Evolutionary conservation across 2,888 invertebrate species (phyloP), one percentile per base, ranked within the genome.

Genomic region (Germaria angustata): DNA sequence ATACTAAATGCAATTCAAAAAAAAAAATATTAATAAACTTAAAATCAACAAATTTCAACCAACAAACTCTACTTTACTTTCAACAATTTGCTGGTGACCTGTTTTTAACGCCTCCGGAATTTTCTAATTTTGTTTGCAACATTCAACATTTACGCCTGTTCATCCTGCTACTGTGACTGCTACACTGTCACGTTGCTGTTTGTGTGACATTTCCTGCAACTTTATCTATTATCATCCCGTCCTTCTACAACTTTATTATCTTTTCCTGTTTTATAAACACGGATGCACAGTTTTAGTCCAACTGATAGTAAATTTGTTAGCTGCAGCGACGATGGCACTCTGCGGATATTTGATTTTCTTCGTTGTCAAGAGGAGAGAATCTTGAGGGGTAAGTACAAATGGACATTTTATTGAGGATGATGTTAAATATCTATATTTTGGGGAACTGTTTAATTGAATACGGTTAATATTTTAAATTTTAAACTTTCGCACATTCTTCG

Each of bases 291-390:
- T 94, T 99, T 99, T 94, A 98, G 99, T 93, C 99, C 99, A 72
- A 96, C 97, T 90, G 99, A 99, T 93, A 95, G 95, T 90, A 99
- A 99, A 93, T 97, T 99, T 93, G 99, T 98, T 32, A 98, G 99
- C 79, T 99, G 99, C 93, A 99, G 99, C 81, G 99, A 99, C 92
- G 99, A 99, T 92, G 99, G 99, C 86, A 99, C 99, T 17, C 94
- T 99, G 84, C 94, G 99, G 88, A 96, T 99, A 89, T 99, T 99
- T 97, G 99, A 99, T 92, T 99, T 99, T 93, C 95, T 97, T 90
- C 95, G 97, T 87, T 97, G 97, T 91, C 95, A 96, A 90, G 99
- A 99, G 93, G 99, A 99, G 92, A 94, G 96, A 90, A 97, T 99
- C 87, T 92, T 97, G 61, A 93, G 97, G 92, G 97, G 95, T 95